Percentiles rank a stretch among this genome's conserved stretches.
phyloP scores from a whole-genome alignment of 2,797 vertebrate species.

The Microtus agrestis region DNA sequence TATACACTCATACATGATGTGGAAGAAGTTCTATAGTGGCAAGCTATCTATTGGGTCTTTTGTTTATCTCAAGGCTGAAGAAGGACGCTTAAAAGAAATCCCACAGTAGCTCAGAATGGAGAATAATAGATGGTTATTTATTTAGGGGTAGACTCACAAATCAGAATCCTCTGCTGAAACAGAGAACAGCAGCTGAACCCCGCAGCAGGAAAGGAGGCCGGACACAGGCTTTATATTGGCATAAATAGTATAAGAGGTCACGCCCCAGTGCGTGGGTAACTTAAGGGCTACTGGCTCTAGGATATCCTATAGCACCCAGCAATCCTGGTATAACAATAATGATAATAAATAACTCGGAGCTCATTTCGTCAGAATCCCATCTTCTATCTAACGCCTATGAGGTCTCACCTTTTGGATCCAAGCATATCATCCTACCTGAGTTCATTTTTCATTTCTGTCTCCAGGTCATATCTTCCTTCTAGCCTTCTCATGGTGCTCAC shows the following conservation, averaged over 20 bases:
- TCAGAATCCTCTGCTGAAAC: no score
- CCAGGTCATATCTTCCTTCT: not conserved
- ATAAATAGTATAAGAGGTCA: no score
- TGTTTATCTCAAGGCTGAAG: not conserved
- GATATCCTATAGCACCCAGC: no score
- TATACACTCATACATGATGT: not conserved
- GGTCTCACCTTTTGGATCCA: not conserved
- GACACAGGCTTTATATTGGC: no score
- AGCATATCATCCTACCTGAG: not conserved
- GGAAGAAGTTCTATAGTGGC: not conserved
- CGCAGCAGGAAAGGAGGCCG: no score
- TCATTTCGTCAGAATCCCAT: not conserved
- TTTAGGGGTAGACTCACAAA: no score
- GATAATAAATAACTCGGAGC: not conserved
- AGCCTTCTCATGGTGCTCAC: rapidly evolving
- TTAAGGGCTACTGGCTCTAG: no score
- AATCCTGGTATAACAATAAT: not conserved
- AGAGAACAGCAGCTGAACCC: no score
- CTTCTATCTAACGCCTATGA: not conserved
- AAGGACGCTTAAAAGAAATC: no score
- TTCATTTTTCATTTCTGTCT: not conserved
- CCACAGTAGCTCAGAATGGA: no score
- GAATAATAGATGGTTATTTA: no score
- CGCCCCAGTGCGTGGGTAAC: no score
- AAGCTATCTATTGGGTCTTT: not conserved